Base-by-base conservation (phyloP, 1,140 invertebrate genomes). In the Coelopa frigida region DNA sequence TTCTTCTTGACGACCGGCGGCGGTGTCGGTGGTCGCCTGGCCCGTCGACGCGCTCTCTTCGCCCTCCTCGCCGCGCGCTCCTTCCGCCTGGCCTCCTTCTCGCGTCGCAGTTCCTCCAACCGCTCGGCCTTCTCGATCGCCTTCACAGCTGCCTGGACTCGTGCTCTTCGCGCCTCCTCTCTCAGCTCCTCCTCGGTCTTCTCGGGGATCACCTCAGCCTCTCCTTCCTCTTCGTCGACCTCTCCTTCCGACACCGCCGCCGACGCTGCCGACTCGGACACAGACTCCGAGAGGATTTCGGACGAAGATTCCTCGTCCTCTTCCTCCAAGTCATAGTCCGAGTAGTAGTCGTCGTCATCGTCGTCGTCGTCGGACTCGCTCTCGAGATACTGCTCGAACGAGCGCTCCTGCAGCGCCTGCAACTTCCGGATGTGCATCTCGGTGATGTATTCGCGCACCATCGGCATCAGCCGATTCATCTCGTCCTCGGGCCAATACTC, bases 361-460 rank as follows among this genome's bases (percentile, higher is more conserved):
- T 29, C 14, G 27, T 58, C 47, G 7, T 54, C 33, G 3, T 52
- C 47, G 5, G 36, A 21, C 14, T 57, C 51, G 15, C 35, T 41
- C 0, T 40, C 27, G 6, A 48, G 8, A 5, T 42, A 38, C 5
- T 46, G 48, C 14, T 14, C 15, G 17, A 65, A 60, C 5, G 44
- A 32, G 2, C 44, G 12, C 3, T 57, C 56, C 0, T 44, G 14
- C 2, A 53, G 41, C 0, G 62, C 58, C 20, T 65, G 59, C 38
- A 65, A 38, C 27, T 55, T 58, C 4, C 44, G 44, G 14, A 65
- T 62, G 14, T 59, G 52, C 29, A 65, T 35, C 4, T 22, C 23
- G 0, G 21, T 39, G 0, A 65, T 52, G 44, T 50, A 27, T 1
- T 58, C 44, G 1, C 45, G 37, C 4, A 65, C 51, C 18, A 50